These are phyloP conservation scores for Hymenochirus boettgeri DNA, from an alignment of 2,113 vertebrate genomes.

Conservation along the genomic window DNA sequence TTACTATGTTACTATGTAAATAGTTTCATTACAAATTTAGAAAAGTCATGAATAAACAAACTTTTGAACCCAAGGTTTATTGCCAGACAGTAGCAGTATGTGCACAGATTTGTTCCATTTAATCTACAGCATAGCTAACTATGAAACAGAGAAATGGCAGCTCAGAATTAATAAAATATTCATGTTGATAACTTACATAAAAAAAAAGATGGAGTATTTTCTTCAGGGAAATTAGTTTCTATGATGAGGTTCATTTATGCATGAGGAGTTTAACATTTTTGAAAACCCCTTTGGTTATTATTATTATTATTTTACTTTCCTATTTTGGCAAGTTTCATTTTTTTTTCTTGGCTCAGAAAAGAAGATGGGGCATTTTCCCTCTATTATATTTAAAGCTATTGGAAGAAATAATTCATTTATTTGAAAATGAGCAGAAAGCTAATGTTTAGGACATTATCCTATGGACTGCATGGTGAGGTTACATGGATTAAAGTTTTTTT, in stretches of 20 bases:
- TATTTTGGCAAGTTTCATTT: slow-evolving; percentile 66
- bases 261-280: slow-evolving; percentile 80
- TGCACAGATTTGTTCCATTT: no score
- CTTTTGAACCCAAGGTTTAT: no score
- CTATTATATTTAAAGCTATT: slow-evolving; percentile 58
- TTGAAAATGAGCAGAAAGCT: slow-evolving; percentile 58
- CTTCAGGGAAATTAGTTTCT: slow-evolving; percentile 75
- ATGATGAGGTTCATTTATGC: slow-evolving; percentile 74
- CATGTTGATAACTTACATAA: slow-evolving; percentile 75
- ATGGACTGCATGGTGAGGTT: slow-evolving; percentile 34
- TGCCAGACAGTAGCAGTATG: no score
- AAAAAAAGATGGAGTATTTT: slow-evolving; percentile 77
- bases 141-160: slow-evolving; percentile 54
- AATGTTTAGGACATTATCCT: slow-evolving; percentile 55
- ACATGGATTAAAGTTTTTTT: slow-evolving; percentile 23
- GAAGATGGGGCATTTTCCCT: slow-evolving; percentile 60
- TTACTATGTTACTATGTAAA: no score
- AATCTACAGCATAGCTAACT: slow-evolving; percentile 48
- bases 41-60: no score
- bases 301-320: slow-evolving; percentile 49
- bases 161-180: slow-evolving; percentile 71
- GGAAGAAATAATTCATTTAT: slow-evolving; percentile 53
- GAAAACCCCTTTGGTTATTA: slow-evolving; percentile 72
- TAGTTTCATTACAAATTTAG: no score
- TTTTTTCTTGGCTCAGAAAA: slow-evolving; percentile 63